Base-by-base conservation (phyloP, 64 coral and sea anemone species). In the Dendronephthya gigantea region DNA sequence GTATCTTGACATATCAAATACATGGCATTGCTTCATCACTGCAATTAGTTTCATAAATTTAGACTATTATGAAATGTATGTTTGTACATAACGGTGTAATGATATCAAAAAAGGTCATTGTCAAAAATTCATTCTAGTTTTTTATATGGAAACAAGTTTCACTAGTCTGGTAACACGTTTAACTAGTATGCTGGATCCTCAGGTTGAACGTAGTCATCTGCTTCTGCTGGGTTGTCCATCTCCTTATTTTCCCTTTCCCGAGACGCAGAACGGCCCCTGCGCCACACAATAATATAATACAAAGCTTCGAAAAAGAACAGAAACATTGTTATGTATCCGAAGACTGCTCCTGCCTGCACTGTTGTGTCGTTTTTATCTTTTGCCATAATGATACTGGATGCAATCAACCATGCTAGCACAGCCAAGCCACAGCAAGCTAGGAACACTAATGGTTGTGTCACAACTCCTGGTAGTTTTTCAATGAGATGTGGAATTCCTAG, bases 281-380 rank as follows among this genome's bases (percentile, higher is more conserved):
- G 30, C 72, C 72, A 79, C 30, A 34, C 0, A 0, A 79, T 16
- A 19, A 79, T 36, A 79, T 79, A 79, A 39, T 79, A 79, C 25
- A 79, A 4, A 2, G 72, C 72, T 79, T 79, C 72, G 36, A 79
- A 35, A 39, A 79, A 35, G 72, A 79, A 79, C 3, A 79, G 27
- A 34, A 79, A 79, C 72, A 79, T 79, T 79, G 72, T 79, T 7
- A 79, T 79, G 32, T 36, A 79, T 15, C 72, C 72, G 37, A 79
- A 79, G 0, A 33, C 36, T 6, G 72, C 72, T 10, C 72, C 72
- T 0, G 36, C 72, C 30, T 39, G 32, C 10, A 79, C 28, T 30
- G 36, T 39, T 15, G 31, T 29, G 8, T 34, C 25, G n/a, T 37
- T 17, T 16, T 19, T 36, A 17, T 34, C 36, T 79, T 79, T 3